Base-by-base conservation (phyloP, 2,888 invertebrate species). In the Metacarcinus magister region DNA sequence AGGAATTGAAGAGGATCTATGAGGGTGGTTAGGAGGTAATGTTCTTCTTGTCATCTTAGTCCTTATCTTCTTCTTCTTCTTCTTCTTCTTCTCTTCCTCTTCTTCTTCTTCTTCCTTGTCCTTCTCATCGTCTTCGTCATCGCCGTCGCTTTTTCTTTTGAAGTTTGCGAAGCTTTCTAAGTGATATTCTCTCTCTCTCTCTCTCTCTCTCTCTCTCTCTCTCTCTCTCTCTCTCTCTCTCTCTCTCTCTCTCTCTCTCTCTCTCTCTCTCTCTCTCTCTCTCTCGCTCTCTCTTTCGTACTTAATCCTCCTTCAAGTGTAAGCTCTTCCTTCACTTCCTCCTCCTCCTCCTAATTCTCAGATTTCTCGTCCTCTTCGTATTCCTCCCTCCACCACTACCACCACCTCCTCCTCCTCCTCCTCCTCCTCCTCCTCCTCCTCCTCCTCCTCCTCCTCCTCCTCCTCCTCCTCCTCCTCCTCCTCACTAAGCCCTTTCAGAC, bases 231-330 rank as follows among this genome's bases (percentile, higher is more conserved):
- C 39, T 91, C 75, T n/a, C 28, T 28, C 5, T 19, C 44, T 82
- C 16, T 28, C 0, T n/a, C 44, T 3, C n/a, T 60, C n/a, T 46
- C 43, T 46, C 46, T 28, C 10, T 46, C 44, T 94, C 48, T 28
- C n/a, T 44, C 89, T 82, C 87, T 28, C n/a, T 28, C 28, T 39
- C n/a, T 67, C 67, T n/a, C 23, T 23, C 67, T 44, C 89, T 82
- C 87, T 28, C n/a, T 28, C 28, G 16, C n/a, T 67, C 67, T n/a
- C 23, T 23, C 43, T 46, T 32, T 28, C 19, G 32, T 82, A 32
- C 32, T 32, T 82, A 82, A 82, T 82, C 82, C 82, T 82, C 32
- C 82, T 82, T 82, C 82, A 32, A 82, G 82, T 82, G 32, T 82
- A 82, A 82, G 82, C 82, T 82, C 82, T 23, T 46, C 43, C 46